These are phyloP conservation scores for Halictus quadricinctus DNA, from an alignment of 2,888 invertebrate genomes.

Conservation along the genomic window DNA sequence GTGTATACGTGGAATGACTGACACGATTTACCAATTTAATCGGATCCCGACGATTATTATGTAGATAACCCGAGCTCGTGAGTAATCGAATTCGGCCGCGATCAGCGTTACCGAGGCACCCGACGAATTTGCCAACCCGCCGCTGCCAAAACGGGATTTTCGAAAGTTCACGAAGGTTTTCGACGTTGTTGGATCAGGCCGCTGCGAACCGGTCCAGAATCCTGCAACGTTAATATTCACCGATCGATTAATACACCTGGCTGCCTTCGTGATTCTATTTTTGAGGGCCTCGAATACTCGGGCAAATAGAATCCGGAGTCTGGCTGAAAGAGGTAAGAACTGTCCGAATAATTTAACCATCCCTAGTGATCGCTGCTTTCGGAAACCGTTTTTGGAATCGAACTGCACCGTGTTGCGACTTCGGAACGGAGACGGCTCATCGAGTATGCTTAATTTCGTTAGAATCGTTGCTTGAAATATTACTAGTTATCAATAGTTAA, in stretches of 20 bases:
- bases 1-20: conserved; percentile 4
- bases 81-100: conserved; percentile 47
- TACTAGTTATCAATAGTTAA: not conserved
- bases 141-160: conserved; percentile 27
- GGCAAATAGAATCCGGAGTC: not conserved
- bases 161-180: conserved; percentile 20
- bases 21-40: conserved; percentile 54
- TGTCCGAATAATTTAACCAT: not conserved
- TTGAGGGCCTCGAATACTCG: not conserved
- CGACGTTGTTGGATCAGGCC: not conserved
- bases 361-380: not conserved
- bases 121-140: conserved; percentile 18
- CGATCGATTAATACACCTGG: not conserved
- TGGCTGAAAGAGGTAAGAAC: not conserved
- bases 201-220: not conserved
- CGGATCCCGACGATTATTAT: conserved; percentile 48
- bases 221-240: not conserved
- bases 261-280: not conserved
- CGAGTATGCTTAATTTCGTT: not conserved
- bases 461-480: not conserved
- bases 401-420: not conserved
- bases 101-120: conserved; percentile 31
- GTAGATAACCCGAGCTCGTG: conserved; percentile 45
- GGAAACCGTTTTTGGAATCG: not conserved
- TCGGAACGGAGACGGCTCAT: not conserved